phyloP scores from a whole-genome alignment of 2,888 invertebrate genomes.

The Arrhopalites spinosus region DNA sequence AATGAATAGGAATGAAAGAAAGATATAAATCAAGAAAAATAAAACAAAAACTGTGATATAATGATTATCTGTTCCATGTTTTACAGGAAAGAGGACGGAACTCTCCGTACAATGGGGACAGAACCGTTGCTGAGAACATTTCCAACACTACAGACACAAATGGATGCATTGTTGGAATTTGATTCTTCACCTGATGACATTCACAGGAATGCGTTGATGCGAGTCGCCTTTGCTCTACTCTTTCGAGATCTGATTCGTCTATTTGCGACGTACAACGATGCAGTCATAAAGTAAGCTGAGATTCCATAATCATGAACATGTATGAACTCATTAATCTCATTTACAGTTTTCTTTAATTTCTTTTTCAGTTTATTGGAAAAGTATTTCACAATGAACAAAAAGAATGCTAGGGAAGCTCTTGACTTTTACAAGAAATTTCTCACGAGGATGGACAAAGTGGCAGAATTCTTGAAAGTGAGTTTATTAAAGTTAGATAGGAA shows the following conservation, averaged over 20 bases:
- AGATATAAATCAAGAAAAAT: not conserved
- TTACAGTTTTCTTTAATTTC: too few relatives aligned
- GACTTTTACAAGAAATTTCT: slow-evolving; percentile 99
- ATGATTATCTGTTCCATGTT: slow-evolving; percentile 6
- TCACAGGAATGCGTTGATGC: slow-evolving; percentile 92
- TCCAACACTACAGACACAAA: slow-evolving; percentile 87
- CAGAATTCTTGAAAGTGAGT: slow-evolving; percentile 85
- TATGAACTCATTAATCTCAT: too few relatives aligned
- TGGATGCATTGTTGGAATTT: slow-evolving; percentile 95
- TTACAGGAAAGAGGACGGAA: slow-evolving; percentile 91
- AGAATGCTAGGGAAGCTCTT: slow-evolving; percentile 95
- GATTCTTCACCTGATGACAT: slow-evolving; percentile 96
- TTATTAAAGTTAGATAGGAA: too few relatives aligned
- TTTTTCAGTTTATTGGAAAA: slow-evolving; percentile 79
- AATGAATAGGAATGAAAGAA: too few relatives aligned
- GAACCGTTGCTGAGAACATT: slow-evolving; percentile 96
- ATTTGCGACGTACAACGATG: slow-evolving; percentile 99
- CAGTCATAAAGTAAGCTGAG: slow-evolving; percentile 77
- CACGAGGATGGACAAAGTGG: slow-evolving; percentile 96
- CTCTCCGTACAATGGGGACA: slow-evolving; percentile 93
- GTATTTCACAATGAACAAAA: slow-evolving; percentile 89
- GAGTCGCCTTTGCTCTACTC: slow-evolving; percentile 97
- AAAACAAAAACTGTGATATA: too few relatives aligned
- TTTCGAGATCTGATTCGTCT: slow-evolving; percentile 98
- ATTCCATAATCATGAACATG: too few relatives aligned